Evolutionary conservation across 2,888 invertebrate species (phyloP).

Genomic region (Operophtera brumata): DNA sequence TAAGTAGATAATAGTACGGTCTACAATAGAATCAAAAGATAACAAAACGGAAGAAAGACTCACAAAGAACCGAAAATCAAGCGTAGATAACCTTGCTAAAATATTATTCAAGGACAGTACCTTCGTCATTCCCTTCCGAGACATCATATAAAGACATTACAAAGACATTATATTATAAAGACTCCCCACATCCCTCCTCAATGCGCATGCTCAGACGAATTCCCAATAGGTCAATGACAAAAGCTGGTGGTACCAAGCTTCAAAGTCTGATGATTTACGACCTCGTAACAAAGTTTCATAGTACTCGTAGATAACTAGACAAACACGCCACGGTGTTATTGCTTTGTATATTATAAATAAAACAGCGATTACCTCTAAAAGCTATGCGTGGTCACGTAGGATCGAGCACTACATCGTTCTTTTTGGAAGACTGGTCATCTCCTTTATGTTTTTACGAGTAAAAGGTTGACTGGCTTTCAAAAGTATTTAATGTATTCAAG

Average conservation of each 20-base stretch:
- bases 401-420: conserved; percentile 33
- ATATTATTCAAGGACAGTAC: conserved; percentile 57
- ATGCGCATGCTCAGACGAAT: conserved; percentile 51
- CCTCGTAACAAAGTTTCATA: conserved; percentile 33
- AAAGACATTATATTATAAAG: too few relatives aligned
- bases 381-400: conserved; percentile 57
- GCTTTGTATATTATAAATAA: conserved; percentile 30
- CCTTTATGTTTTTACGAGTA: conserved; percentile 30
- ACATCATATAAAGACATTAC: conserved; percentile 42
- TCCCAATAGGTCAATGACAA: conserved; percentile 45
- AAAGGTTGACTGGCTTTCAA: background rate
- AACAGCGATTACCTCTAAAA: conserved; percentile 52
- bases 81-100: conserved; percentile 49
- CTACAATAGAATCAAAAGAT: background rate
- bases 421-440: conserved; percentile 40
- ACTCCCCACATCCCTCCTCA: conserved; percentile 38
- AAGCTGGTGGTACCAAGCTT: conserved; percentile 36
- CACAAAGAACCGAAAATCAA: conserved; percentile 8
- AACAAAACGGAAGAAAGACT: background rate
- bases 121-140: conserved; percentile 48
- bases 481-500: too few relatives aligned
- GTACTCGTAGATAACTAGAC: conserved; percentile 5
- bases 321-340: conserved; percentile 27
- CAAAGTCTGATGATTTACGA: conserved; percentile 49
- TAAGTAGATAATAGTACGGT: background rate